Evolutionary conservation across 2,888 invertebrate genomes (phyloP).

Genomic region (Mayetiola destructor): DNA sequence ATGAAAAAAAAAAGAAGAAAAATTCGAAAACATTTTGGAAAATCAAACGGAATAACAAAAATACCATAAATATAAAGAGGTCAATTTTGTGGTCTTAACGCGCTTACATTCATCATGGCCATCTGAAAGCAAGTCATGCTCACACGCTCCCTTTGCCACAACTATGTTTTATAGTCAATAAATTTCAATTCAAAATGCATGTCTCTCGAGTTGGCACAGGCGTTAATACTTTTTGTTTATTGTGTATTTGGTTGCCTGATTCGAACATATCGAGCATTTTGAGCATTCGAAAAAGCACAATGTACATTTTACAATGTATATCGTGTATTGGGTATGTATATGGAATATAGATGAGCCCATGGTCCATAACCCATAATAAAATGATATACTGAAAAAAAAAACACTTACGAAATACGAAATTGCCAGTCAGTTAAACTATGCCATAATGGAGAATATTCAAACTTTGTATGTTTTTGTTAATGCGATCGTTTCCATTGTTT

Average conservation of each 20-base stretch:
- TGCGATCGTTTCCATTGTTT: neutral
- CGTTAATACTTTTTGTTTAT: neutral
- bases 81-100: neutral
- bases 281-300: too few relatives aligned
- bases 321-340: too few relatives aligned
- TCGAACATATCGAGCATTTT: neutral
- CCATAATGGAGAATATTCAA: neutral
- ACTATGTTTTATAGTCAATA: neutral
- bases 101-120: neutral
- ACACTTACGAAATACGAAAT: too few relatives aligned
- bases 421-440: neutral
- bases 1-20: neutral
- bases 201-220: neutral
- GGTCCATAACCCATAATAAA: too few relatives aligned
- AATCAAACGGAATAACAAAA: neutral
- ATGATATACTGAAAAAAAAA: too few relatives aligned
- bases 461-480: neutral
- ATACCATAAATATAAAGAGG: neutral
- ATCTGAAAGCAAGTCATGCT: neutral
- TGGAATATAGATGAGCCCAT: too few relatives aligned
- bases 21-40: neutral
- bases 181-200: slow-evolving; percentile 1
- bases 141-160: neutral
- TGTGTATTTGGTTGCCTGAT: neutral
- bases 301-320: too few relatives aligned